Evolutionary conservation across 1,140 invertebrate species (phyloP), one percentile per base, ranked within the genome.

Genomic region (Capitella teleta): DNA sequence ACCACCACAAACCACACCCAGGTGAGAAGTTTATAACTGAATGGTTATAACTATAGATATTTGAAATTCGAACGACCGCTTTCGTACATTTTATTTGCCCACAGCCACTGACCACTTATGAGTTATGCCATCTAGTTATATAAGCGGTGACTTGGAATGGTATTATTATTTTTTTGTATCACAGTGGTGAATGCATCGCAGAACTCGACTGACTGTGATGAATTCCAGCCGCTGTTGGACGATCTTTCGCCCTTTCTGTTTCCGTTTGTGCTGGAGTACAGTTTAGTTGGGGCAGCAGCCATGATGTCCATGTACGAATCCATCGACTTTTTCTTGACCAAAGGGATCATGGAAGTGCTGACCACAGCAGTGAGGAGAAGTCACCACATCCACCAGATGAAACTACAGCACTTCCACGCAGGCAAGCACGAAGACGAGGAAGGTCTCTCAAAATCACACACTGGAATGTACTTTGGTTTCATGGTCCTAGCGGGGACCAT

Each of bases 211-310:
- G n/a, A n/a, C n/a, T n/a, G n/a, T n/a, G n/a, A n/a, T n/a, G n/a
- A n/a, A n/a, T n/a, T n/a, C n/a, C n/a, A n/a, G n/a, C n/a, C n/a
- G n/a, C n/a, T n/a, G n/a, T n/a, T n/a, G n/a, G n/a, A n/a, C n/a
- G n/a, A n/a, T n/a, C 18, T 38, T 5, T 19, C 51, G 12, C 47
- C 43, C 12, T 52, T 47, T 19, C 51, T 52, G 8, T 52, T 52
- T 32, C 51, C 51, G 1, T 52, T 52, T 28, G 45, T 52, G 3
- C 44, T 52, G 5, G 51, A 52, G 51, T 52, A 52, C 45, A 40
- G 38, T 18, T 40, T 16, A 19, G 38, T 34, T 34, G 38, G 19
- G 19, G 38, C 25, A 19, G 38, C 38, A 10, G 25, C 38, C 19
- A 40, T 40, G 38, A 5, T 40, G 8, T 18, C 19, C 8, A 19